These are phyloP conservation scores for Papilio dardanus DNA, from an alignment of 1,140 invertebrate species.

Conservation along the genomic window DNA sequence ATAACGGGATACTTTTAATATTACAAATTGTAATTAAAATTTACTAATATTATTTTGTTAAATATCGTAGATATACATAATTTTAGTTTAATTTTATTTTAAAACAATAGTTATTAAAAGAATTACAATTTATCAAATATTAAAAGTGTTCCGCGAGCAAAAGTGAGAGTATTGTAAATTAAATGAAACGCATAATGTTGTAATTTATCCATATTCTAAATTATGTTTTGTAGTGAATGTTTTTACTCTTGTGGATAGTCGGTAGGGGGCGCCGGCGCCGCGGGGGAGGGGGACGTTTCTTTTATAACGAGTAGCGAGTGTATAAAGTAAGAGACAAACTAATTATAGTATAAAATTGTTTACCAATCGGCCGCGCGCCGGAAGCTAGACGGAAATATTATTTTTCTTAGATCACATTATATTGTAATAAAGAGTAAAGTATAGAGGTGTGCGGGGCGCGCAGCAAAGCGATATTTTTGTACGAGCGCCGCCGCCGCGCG, in stretches of 20 bases:
- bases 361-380: slow-evolving; percentile 67
- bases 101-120: slow-evolving; percentile 26
- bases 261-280: slow-evolving; percentile 30
- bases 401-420: slow-evolving; percentile 82
- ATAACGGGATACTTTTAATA: slow-evolving; percentile 54
- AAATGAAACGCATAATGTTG: slow-evolving; percentile 51
- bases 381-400: slow-evolving; percentile 81
- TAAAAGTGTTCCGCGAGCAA: slow-evolving; percentile 57
- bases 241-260: slow-evolving; percentile 56
- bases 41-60: slow-evolving; percentile 33
- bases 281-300: slow-evolving; percentile 14
- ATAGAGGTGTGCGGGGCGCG: slow-evolving; percentile 64
- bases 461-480: slow-evolving; percentile 77
- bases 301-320: slow-evolving; percentile 58
- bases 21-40: slow-evolving; percentile 33
- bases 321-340: slow-evolving; percentile 72
- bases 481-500: slow-evolving; percentile 53
- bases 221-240: slow-evolving; percentile 72
- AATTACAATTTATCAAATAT: slow-evolving; percentile 34
- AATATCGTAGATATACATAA: slow-evolving; percentile 33
- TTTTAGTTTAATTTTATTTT: slow-evolving; percentile 37
- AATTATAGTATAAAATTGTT: slow-evolving; percentile 79
- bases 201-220: slow-evolving; percentile 67
- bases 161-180: slow-evolving; percentile 61
- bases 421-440: slow-evolving; percentile 78